Base-by-base conservation (phyloP, 2,888 invertebrate genomes). In the Yponomeuta plumbellus region DNA sequence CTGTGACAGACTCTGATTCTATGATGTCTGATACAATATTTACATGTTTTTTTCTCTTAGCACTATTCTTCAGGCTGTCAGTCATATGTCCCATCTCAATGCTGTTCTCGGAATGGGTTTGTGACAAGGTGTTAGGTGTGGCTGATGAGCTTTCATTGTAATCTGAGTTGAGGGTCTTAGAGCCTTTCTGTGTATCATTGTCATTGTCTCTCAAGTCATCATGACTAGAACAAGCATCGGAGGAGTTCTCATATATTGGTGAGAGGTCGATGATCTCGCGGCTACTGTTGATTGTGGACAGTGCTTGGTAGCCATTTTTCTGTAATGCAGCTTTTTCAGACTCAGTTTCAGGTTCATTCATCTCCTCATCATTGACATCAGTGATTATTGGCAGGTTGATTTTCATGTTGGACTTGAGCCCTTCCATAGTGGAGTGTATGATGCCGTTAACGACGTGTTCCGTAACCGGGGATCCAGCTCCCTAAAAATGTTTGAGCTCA, bases 1-100 rank as follows among this genome's bases (percentile, higher is more conserved):
- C 89, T n/a, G 83, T 81, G 66, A 87, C 88, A 67, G 79, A 82
- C 22, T 92, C 92, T 62, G 77, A 76, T 69, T 88, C 89, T 34
- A 80, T 73, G 17, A 85, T 80, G 63, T 93, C 92, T 20, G 93
- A 88, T n/a, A 92, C 90, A 76, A 94, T 94, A 71, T 94, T 94
- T 0, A 94, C 94, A 70, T 93, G 86, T 74, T 94, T 94, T 83
- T 93, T 94, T 73, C 86, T 88, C 73, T 88, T 91, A 62, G 84
- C 81, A 77, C 88, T 90, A 68, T 85, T 87, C 70, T 89, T 90
- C 1, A 89, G 79, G 71, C 90, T 89, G 66, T 91, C 91, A 52
- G 87, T 85, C 17, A 88, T 74, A 13, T 78, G 77, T 1, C 87
- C 89, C 86, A 90, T 88, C 76, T 91, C 91, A 71, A 91, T 85